Conservation (phyloP, 2,113 vertebrate genomes). For the Onychostruthus taczanowskii region DNA sequence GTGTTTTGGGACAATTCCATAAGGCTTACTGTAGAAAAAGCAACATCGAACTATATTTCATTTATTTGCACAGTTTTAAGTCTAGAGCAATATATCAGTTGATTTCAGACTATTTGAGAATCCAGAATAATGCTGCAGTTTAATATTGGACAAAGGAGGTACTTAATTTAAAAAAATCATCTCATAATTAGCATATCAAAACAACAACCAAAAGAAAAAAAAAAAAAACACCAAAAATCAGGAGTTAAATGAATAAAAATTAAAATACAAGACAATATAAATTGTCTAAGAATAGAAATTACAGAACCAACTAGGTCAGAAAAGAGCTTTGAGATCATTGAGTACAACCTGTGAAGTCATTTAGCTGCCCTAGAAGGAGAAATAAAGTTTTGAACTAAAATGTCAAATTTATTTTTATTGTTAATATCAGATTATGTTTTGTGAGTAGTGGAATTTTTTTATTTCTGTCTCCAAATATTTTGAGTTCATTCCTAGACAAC, state of each 20-base stretch:
- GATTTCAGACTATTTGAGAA: not conserved
- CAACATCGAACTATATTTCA: not conserved
- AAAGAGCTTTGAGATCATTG: not conserved
- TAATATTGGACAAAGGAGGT: not conserved
- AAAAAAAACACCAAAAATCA: not conserved
- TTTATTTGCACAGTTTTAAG: not conserved
- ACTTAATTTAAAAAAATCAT: not conserved
- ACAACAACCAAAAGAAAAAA: not conserved
- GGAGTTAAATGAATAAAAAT: not conserved
- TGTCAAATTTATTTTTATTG: not conserved
- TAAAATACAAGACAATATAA: not conserved
- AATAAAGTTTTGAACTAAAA: not conserved
- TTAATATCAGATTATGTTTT: not conserved
- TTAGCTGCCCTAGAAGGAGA: not conserved
- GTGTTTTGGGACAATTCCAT: not conserved
- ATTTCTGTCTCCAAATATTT: not conserved
- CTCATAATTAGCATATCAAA: not conserved
- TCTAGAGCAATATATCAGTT: not conserved
- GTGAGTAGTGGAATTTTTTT: not conserved
- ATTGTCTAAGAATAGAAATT: not conserved
- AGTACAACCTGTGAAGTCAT: not conserved
- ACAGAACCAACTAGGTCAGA: not conserved
- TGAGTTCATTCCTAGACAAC: not conserved
- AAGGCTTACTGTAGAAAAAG: not conserved
- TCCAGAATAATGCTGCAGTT: not conserved